Base-by-base conservation (phyloP, 2,797 vertebrate species). In the Gambelia wislizenii region DNA sequence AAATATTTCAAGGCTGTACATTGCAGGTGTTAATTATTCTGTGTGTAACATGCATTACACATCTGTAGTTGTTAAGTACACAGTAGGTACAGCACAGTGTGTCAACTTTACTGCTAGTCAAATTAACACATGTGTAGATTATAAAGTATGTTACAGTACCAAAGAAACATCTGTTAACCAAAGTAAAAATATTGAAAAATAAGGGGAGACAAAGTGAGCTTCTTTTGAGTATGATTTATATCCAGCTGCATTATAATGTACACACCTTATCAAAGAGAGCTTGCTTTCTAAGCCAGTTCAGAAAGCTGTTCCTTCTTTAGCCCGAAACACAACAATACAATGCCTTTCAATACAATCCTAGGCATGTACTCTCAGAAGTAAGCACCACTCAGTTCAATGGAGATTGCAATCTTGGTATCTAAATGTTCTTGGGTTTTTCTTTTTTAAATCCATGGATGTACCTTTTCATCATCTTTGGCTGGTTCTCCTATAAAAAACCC, bases 81-180 rank as follows among this genome's bases (percentile, higher is more conserved):
- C 91, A 81, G 87, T 92, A 93, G 93, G 93, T 95, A 88, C 83
- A 87, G 87, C 93, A 93, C 81, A 93, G 87, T 85, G 80, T 2
- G 44, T 87, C 91, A 91, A 94, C 64, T 94, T 95, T 93, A 92
- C 92, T 86, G 83, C 76, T 91, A 96, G 95, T 92, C 92, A 94
- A 95, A 96, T 96, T 96, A 97, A 95, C 94, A 96, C 95, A 95
- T 94, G 94, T 95, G 93, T 94, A 97, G 96, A 96, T 96, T 94
- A 96, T 95, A 96, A 96, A 96, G 93, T 93, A 96, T 95, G 95
- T 95, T 94, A 96, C 92, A 93, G 87, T 92, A 95, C 95, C 95
- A 95, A 96, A 96, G 96, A 96, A 97, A 96, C 95, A 97, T 96
- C 96, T 97, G 96, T 91, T 96, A 97, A 95, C 90, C 93, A 95